Evolutionary conservation across 2,113 vertebrate genomes (phyloP).

Genomic region (Stigmatopora argus): DNA sequence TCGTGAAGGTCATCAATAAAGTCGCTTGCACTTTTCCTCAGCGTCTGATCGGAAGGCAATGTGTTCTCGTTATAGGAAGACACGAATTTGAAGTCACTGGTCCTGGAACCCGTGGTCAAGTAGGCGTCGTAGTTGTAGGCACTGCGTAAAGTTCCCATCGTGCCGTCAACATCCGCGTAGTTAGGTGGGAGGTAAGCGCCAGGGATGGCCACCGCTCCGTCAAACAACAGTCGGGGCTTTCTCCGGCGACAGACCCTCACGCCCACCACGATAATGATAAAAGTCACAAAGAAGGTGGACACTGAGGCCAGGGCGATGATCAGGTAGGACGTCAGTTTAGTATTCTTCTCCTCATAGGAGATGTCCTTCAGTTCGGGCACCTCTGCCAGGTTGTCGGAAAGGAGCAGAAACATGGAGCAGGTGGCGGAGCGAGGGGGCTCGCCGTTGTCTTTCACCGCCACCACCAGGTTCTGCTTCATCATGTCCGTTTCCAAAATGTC

Average conservation of each 20-base stretch:
- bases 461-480: slow-evolving; percentile 48
- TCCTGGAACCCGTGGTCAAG: slow-evolving; percentile 48
- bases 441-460: slow-evolving; percentile 51
- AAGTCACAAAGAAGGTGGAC: slow-evolving; percentile 57
- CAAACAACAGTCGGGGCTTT: slow-evolving; percentile 55
- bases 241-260: slow-evolving; percentile 48
- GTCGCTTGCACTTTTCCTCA: slow-evolving; percentile 34
- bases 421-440: slow-evolving; percentile 47
- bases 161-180: slow-evolving; percentile 34
- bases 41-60: slow-evolving; percentile 60
- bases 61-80: slow-evolving; percentile 49
- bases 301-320: slow-evolving; percentile 50
- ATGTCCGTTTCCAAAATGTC: slow-evolving; percentile 11
- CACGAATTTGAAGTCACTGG: slow-evolving; percentile 56
- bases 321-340: slow-evolving; percentile 50
- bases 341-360: slow-evolving; percentile 21
- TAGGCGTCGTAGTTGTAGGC: slow-evolving; percentile 56
- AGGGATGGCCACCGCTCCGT: slow-evolving; percentile 53
- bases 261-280: slow-evolving; percentile 47
- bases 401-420: slow-evolving; percentile 41
- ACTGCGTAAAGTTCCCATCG: slow-evolving; percentile 43
- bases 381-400: slow-evolving; percentile 56
- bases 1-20: neutral
- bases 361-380: slow-evolving; percentile 48
- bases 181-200: slow-evolving; percentile 47